Evolutionary conservation across 2,888 invertebrate species (phyloP), one percentile per base, ranked within the genome.

Genomic region (Napeogenes sylphis): DNA sequence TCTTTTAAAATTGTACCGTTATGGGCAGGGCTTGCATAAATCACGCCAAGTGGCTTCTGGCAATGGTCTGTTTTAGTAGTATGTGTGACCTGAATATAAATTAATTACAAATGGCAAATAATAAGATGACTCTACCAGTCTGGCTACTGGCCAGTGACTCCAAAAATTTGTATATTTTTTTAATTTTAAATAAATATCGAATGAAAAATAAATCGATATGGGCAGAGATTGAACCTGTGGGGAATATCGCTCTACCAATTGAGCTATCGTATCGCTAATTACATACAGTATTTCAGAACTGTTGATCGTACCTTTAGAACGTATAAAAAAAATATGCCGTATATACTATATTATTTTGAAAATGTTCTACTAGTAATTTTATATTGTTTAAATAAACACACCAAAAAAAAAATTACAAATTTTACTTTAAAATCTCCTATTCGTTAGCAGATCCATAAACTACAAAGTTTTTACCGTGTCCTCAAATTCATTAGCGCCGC

Each of bases 11-110:
- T 72, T 75, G 79, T 80, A 82, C 87, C 86, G 87, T 87, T 87
- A 86, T 79, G 82, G 81, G 79, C 78, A 77, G 77, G 78, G 74
- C 79, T 81, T 83, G 86, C 85, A 84, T 88, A 87, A 87, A 86
- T 89, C 88, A 87, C 84, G 71, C 84, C 79, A 71, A 87, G 87
- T 82, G 81, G 79, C 66, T 66, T 73, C 68, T 73, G 73, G 73
- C 74, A 74, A 71, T 70, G 71, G 73, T 68, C 70, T 75, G 73
- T 75, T 78, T 74, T 56, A 67, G 71, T 63, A 61, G 47, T 57
- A 33, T 55, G 58, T 63, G 58, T 38, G 63, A 63, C 65, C 62
- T 62, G 54, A 55, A 30, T 54, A 45, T 55, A 65, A 65, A 63
- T 65, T 55, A 53, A 45, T 63, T 66, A 59, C 21, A 63, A 30